Conservation (phyloP, 2,797 vertebrate species). For the Sparidentex hasta region DNA sequence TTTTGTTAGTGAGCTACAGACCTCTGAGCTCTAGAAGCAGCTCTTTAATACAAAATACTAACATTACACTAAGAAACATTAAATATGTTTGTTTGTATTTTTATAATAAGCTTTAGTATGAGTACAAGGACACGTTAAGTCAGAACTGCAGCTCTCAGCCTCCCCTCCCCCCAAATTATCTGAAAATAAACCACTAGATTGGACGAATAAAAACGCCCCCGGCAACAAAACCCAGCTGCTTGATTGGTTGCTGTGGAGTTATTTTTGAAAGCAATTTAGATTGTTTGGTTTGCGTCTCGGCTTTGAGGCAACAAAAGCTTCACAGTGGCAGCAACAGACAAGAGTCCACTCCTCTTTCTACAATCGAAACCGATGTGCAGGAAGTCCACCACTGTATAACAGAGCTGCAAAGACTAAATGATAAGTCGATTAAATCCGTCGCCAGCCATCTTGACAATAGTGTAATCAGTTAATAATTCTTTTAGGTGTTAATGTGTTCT, state of each 20-base stretch:
- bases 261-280: slow-evolving; percentile 45
- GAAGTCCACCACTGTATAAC: neutral
- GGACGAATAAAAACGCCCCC: slow-evolving; percentile 35
- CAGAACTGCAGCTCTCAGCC: slow-evolving; percentile 11
- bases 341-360: neutral
- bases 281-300: slow-evolving; percentile 37
- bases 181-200: slow-evolving; percentile 55
- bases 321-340: neutral
- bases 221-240: slow-evolving; percentile 45
- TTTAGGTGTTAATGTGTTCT: too few relatives aligned
- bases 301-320: slow-evolving; percentile 29
- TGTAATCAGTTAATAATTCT: too few relatives aligned
- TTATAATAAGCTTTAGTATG: neutral
- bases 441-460: too few relatives aligned
- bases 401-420: too few relatives aligned
- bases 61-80: neutral
- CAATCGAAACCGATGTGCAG: neutral
- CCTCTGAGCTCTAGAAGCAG: slow-evolving; percentile 9
- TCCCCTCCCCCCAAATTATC: slow-evolving; percentile 25
- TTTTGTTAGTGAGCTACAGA: slow-evolving; percentile 8
- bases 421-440: too few relatives aligned
- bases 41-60: neutral
- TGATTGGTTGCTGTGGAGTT: slow-evolving; percentile 53
- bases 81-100: neutral
- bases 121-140: neutral